phyloP scores from a whole-genome alignment of 2,113 vertebrate species.

The Sinocyclocheilus anshuiensis region DNA sequence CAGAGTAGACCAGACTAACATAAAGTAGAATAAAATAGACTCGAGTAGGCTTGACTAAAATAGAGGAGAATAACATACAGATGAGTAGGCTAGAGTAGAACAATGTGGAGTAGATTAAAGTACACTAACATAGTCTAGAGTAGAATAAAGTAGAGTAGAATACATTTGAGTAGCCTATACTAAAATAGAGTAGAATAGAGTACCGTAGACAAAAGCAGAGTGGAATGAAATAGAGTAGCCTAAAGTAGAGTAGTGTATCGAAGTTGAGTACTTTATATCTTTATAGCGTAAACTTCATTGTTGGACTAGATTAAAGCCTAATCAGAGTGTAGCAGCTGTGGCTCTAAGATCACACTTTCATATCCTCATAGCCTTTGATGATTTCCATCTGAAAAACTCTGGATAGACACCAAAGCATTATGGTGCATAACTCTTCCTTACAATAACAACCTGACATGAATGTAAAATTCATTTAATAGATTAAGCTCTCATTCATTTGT shows the following conservation, averaged over 20 bases:
- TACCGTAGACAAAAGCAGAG: neutral
- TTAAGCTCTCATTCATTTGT: constrained; percentile 30
- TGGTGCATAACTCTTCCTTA: neutral
- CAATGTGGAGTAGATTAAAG: neutral
- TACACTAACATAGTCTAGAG: neutral
- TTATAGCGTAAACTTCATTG: neutral
- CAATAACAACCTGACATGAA: neutral
- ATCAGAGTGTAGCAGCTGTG: neutral
- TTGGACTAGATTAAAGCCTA: neutral
- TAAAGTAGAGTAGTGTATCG: neutral
- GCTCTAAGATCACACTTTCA: neutral
- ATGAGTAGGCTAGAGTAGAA: neutral
- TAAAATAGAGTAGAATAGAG: neutral
- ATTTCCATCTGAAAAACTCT: neutral
- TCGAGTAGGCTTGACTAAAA: neutral
- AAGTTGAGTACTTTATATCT: neutral
- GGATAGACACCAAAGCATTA: neutral
- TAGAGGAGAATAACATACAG: neutral
- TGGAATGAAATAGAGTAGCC: neutral
- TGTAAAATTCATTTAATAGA: neutral
- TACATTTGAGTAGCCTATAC: neutral
- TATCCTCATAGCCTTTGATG: neutral
- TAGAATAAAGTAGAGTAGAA: neutral
- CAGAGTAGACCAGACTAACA: neutral
- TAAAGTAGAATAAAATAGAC: neutral